phyloP scores from a whole-genome alignment of 2,113 vertebrate genomes.

The Myrmecobius fasciatus region DNA sequence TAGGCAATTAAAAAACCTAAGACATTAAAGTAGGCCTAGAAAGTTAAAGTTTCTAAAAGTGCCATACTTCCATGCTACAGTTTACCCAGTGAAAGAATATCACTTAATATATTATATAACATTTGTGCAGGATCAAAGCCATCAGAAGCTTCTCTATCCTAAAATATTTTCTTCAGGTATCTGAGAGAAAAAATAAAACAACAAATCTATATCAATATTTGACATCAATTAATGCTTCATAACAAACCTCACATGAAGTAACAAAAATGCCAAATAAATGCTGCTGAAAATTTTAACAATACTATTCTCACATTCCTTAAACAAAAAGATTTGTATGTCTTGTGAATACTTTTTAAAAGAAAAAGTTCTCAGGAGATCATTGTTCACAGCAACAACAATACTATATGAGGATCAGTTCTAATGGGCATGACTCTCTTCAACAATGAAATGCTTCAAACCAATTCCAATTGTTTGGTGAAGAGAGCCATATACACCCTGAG shows the following conservation, averaged over 20 bases:
- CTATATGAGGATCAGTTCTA: no score
- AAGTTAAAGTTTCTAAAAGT: background rate
- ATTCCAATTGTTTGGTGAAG: no score
- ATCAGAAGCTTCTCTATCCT: background rate
- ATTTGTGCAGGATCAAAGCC: background rate
- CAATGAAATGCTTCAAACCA: no score
- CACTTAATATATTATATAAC: background rate
- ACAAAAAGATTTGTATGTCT: background rate
- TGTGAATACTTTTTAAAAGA: constrained; percentile 9
- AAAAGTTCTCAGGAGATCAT: background rate
- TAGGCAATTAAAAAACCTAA: background rate
- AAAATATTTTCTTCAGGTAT: background rate
- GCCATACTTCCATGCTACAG: background rate
- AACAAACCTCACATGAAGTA: background rate
- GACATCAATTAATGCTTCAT: background rate
- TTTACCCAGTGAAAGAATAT: background rate
- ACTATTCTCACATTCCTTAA: background rate
- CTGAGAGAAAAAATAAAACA: background rate
- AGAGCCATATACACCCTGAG: no score
- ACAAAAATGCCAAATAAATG: background rate
- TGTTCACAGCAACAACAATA: no score
- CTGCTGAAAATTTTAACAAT: background rate
- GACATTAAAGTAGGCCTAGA: background rate
- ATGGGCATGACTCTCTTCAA: no score
- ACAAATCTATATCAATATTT: background rate